Percentiles rank a stretch among this genome's conserved stretches.
phyloP scores from a whole-genome alignment of 2,888 invertebrate genomes.

The Leucophenga montana region DNA sequence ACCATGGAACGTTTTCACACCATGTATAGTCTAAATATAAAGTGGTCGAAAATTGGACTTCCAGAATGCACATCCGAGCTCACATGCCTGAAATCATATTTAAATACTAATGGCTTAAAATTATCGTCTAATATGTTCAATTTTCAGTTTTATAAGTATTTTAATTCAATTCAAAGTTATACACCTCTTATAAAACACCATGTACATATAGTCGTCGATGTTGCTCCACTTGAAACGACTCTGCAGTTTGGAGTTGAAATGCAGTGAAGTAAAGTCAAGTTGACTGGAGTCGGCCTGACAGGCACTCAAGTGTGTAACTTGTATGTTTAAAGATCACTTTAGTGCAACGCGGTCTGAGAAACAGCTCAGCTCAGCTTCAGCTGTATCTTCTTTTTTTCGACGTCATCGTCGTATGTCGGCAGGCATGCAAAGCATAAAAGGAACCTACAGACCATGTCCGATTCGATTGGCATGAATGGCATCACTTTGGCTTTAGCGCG shows the following conservation, averaged over 20 bases:
- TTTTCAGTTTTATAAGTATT: no score
- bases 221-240: neutral
- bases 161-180: no score
- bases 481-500: conserved; percentile 24
- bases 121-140: no score
- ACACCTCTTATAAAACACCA: no score
- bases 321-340: conserved; percentile 29
- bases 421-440: conserved; percentile 9
- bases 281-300: conserved; percentile 17
- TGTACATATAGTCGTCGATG: neutral
- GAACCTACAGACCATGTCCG: conserved; percentile 3
- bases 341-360: neutral
- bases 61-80: no score
- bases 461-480: conserved; percentile 19
- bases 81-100: no score
- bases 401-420: conserved; percentile 16
- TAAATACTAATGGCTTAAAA: no score
- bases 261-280: neutral
- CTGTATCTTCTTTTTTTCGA: neutral
- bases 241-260: conserved; percentile 1
- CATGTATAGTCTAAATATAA: no score
- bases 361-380: neutral
- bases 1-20: no score
- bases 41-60: no score
- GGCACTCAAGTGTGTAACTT: conserved; percentile 29